phyloP scores from a whole-genome alignment of 1,140 invertebrate species.

The Bombus polaris region DNA sequence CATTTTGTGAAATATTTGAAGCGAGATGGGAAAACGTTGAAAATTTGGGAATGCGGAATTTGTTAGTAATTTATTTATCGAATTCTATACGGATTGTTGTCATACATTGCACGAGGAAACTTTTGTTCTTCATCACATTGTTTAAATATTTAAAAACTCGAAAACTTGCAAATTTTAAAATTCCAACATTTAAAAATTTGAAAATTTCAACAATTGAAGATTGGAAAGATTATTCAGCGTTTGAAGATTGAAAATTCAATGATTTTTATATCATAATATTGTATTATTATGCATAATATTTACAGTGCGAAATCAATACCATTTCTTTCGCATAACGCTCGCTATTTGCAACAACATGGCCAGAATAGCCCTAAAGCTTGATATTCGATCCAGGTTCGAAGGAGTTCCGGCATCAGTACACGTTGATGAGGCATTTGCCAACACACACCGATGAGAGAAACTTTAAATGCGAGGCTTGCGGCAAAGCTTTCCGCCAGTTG shows the following conservation, averaged over 20 bases:
- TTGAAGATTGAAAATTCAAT: neutral
- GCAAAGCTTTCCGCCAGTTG: constrained; percentile 91
- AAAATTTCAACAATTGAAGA: neutral
- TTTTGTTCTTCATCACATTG: neutral
- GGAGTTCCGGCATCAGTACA: constrained; percentile 90
- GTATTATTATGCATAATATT: neutral
- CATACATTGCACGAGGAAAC: too few species aligned
- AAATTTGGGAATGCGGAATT: constrained; percentile 87
- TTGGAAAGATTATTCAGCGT: neutral
- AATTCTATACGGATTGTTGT: neutral
- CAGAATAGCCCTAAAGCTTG: constrained; percentile 7
- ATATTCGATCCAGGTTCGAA: constrained; percentile 83
- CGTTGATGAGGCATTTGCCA: constrained; percentile 90
- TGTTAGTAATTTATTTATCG: constrained; percentile 82
- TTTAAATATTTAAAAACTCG: neutral
- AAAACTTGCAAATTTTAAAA: neutral
- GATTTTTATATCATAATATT: too few species aligned
- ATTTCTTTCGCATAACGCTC: neutral
- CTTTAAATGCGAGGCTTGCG: constrained; percentile 90
- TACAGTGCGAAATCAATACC: too few species aligned
- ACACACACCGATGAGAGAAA: constrained; percentile 93
- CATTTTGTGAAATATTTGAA: constrained; percentile 87
- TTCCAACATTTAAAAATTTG: neutral
- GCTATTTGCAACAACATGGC: neutral
- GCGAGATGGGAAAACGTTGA: constrained; percentile 85